A percentile compares a stretch with the other conserved stretches of the same genome.
Conservation (phyloP, 2,888 invertebrate species). For the Euproctis similis region DNA sequence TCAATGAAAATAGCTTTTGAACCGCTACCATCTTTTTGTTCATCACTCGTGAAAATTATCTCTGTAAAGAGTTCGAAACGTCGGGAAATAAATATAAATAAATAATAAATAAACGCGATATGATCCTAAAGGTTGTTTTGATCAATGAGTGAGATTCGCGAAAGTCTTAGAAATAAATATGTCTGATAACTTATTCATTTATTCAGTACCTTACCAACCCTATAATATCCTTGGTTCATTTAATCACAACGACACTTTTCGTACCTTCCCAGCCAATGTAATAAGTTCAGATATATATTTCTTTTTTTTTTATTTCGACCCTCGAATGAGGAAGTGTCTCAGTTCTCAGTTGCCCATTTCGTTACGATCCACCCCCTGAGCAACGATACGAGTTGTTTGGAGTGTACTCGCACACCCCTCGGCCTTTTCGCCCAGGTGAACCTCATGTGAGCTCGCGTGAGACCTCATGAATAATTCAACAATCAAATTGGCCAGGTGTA, state of each 20-base stretch:
- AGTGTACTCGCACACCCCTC: constrained; percentile 38
- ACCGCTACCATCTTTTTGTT: no score
- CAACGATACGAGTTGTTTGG: constrained; percentile 45
- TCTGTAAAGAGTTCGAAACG: no score
- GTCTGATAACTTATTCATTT: no score
- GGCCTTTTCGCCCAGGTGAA: constrained; percentile 24
- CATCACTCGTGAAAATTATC: no score
- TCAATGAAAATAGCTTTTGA: no score
- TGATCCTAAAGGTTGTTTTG: no score
- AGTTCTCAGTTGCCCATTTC: constrained; percentile 58
- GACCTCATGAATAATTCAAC: constrained; percentile 72
- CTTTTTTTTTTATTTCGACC: constrained; percentile 46
- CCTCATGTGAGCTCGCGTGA: constrained; percentile 52
- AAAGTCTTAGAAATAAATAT: no score
- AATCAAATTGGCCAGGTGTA: constrained; percentile 69
- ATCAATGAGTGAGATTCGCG: no score
- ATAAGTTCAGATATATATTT: constrained; percentile 40
- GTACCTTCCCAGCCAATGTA: constrained; percentile 31
- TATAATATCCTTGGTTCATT: constrained; percentile 26
- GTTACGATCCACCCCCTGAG: constrained; percentile 43
- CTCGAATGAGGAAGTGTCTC: constrained; percentile 45
- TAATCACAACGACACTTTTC: constrained; percentile 35
- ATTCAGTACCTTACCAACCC: constrained; percentile 18
- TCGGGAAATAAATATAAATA: no score
- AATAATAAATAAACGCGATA: no score